A percentile compares a stretch with the other conserved stretches of the same genome.
Conservation (phyloP, 2,888 invertebrate genomes). For the Eumacrocentrus americanus region DNA sequence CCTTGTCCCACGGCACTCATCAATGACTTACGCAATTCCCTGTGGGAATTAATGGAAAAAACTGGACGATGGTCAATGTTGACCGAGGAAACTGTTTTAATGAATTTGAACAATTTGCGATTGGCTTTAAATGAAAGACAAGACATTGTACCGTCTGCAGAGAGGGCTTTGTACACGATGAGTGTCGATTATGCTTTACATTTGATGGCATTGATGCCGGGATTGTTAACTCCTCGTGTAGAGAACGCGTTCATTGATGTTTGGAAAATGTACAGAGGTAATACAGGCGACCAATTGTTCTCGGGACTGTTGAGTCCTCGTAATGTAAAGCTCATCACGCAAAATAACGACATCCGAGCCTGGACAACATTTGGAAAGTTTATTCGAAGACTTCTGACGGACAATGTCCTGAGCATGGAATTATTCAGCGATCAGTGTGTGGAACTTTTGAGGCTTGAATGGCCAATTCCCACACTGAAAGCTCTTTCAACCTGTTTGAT, state of each 20-base stretch:
- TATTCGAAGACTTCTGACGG: slow-evolving; percentile 62
- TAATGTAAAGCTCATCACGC: slow-evolving; percentile 51
- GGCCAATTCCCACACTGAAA: slow-evolving; percentile 62
- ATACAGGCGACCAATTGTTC: slow-evolving; percentile 43
- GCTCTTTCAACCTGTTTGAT: slow-evolving; percentile 52
- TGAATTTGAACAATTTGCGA: slow-evolving; percentile 42
- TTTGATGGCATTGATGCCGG: slow-evolving; percentile 40
- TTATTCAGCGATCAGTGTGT: slow-evolving; percentile 71
- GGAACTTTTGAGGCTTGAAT: slow-evolving; percentile 72
- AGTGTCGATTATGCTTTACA: slow-evolving; percentile 54
- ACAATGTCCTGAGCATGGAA: slow-evolving; percentile 67
- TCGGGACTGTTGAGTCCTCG: slow-evolving; percentile 51
- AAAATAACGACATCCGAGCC: slow-evolving; percentile 38
- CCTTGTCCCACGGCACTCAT: slow-evolving; percentile 47
- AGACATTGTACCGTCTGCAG: slow-evolving; percentile 44
- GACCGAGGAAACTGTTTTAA: slow-evolving; percentile 36
- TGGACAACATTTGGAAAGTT: slow-evolving; percentile 50
- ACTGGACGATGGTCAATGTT: slow-evolving; percentile 39
- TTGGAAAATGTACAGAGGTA: slow-evolving; percentile 47
- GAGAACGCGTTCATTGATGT: slow-evolving; percentile 48
- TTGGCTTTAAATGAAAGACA: slow-evolving; percentile 46
- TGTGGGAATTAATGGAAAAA: slow-evolving; percentile 52
- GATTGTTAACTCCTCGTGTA: slow-evolving; percentile 45
- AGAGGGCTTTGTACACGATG: slow-evolving; percentile 46
- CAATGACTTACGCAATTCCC: slow-evolving; percentile 44